Percentiles rank a stretch among this genome's conserved stretches.
Evolutionary conservation across 2,113 vertebrate genomes (phyloP).

Genomic region (Gobio gobio): DNA sequence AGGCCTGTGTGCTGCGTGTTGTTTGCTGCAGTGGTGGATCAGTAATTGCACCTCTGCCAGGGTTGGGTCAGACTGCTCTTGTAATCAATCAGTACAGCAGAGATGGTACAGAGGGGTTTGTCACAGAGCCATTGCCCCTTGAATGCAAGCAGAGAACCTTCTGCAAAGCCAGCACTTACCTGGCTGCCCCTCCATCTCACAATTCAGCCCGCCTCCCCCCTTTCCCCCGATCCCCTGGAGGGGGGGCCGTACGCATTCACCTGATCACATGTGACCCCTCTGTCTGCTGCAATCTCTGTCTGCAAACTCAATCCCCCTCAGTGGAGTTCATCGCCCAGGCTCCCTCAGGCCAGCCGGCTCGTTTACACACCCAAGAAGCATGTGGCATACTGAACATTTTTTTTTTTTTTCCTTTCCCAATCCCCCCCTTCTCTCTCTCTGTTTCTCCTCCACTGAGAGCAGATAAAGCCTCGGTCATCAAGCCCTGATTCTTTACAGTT

Average conservation of each 20-base stretch:
- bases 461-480: constrained; percentile 63
- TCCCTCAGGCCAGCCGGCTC: constrained; percentile 52
- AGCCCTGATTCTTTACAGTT: constrained; percentile 63
- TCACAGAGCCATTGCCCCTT: constrained; percentile 36
- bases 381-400: constrained; percentile 58
- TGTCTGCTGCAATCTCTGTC: constrained; percentile 61
- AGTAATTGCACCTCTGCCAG: constrained; percentile 57
- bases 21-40: constrained; percentile 48
- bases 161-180: constrained; percentile 40
- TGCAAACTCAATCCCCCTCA: constrained; percentile 56
- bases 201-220: constrained; percentile 42
- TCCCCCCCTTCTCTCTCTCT: constrained; percentile 50
- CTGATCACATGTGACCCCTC: constrained; percentile 62
- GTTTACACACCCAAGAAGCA: constrained; percentile 54
- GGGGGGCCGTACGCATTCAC: constrained; percentile 49
- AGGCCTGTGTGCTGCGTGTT: neutral
- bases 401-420: constrained; percentile 43
- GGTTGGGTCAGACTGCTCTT: constrained; percentile 58
- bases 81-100: constrained; percentile 60
- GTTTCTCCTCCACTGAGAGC: constrained; percentile 44
- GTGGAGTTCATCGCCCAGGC: constrained; percentile 56
- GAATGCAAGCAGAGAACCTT: constrained; percentile 35
- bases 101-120: constrained; percentile 46
- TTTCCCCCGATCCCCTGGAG: constrained; percentile 18
- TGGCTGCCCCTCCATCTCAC: constrained; percentile 23